These are phyloP conservation scores for Trematocara marginatum DNA, from an alignment of 2,113 vertebrate species.

Conservation along the genomic window DNA sequence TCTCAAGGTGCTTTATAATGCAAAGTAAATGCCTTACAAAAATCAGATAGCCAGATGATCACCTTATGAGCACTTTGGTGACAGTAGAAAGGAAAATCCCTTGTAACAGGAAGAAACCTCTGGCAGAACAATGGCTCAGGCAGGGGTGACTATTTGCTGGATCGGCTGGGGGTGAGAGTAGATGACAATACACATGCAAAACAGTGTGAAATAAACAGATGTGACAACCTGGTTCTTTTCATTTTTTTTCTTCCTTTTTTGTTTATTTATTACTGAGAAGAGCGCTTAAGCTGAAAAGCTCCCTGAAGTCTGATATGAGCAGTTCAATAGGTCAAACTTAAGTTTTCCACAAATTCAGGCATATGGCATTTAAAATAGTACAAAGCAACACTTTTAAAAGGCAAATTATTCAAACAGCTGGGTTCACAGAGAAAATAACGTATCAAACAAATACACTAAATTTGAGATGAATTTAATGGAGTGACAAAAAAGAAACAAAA, in stretches of 20 bases:
- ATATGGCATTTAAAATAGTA: slow-evolving; percentile 21
- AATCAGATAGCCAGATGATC: not conserved
- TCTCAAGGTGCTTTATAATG: fast-evolving
- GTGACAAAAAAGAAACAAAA: not conserved
- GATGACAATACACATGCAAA: not conserved
- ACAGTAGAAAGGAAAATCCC: not conserved
- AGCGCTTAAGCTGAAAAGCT: slow-evolving; percentile 70
- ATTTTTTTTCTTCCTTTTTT: not conserved
- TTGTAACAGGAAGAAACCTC: not conserved
- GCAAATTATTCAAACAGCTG: slow-evolving; percentile 44
- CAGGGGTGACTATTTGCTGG: not conserved
- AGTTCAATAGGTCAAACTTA: slow-evolving; percentile 53
- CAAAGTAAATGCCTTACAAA: not conserved
- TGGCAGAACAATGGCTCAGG: not conserved
- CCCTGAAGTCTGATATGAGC: slow-evolving; percentile 72
- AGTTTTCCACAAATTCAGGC: slow-evolving; percentile 14
- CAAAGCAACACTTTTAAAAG: slow-evolving; percentile 44
- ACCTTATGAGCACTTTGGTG: not conserved
- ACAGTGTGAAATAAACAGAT: not conserved
- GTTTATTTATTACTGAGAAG: slow-evolving; percentile 60
- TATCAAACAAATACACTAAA: not conserved
- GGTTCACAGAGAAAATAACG: not conserved
- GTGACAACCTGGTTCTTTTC: not conserved
- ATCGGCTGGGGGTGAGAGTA: not conserved
- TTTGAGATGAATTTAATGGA: not conserved